These are phyloP conservation scores for Eucidaris tribuloides DNA, from an alignment of 35 echinoderm and acorn worm genomes.

Conservation along the genomic window DNA sequence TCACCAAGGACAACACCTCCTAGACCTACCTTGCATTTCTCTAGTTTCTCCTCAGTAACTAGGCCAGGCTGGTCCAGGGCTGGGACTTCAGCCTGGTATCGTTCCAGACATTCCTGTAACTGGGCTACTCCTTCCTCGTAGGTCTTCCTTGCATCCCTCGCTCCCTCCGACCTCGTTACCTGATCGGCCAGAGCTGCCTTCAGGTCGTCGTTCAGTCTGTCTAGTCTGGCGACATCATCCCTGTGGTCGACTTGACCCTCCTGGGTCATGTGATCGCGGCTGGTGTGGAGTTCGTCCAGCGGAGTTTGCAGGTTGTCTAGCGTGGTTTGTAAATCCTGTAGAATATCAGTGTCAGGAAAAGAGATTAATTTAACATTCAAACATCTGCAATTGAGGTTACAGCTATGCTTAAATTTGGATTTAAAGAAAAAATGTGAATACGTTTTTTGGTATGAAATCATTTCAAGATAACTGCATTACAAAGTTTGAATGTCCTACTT, in stretches of 20 bases:
- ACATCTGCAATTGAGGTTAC: too few relatives aligned
- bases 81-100: constrained; percentile 29
- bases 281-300: constrained; percentile 26
- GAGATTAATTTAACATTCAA: background rate
- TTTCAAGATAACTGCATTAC: too few relatives aligned
- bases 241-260: constrained; percentile 53
- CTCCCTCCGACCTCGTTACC: background rate
- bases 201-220: constrained; percentile 39
- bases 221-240: constrained; percentile 35
- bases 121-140: constrained; percentile 34
- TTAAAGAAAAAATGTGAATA: too few relatives aligned
- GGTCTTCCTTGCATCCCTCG: constrained; percentile 19
- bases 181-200: background rate
- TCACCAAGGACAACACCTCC: too few relatives aligned
- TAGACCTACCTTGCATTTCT: constrained; percentile 58
- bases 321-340: constrained; percentile 49
- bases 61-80: constrained; percentile 21
- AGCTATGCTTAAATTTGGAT: too few relatives aligned
- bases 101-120: constrained; percentile 50
- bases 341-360: background rate
- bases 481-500: too few relatives aligned
- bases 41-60: constrained; percentile 45
- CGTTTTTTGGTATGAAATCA: too few relatives aligned
- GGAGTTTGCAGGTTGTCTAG: constrained; percentile 16
- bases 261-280: constrained; percentile 23